Conservation (phyloP, 2,797 vertebrate species). For the Sebastes taczanowskii region DNA sequence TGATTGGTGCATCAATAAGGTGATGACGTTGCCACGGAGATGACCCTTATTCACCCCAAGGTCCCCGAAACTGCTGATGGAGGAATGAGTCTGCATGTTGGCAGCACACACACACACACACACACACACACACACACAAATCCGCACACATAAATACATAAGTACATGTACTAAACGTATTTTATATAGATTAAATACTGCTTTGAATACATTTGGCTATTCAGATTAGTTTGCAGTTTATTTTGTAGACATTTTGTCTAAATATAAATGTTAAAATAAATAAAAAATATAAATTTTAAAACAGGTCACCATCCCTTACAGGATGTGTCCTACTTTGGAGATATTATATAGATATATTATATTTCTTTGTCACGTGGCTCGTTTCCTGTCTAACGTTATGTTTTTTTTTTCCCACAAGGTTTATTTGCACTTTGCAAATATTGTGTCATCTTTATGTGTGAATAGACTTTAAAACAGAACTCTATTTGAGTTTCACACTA, state of each 20-base stretch:
- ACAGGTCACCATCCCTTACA: background rate
- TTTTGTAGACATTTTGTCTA: background rate
- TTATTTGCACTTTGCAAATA: background rate
- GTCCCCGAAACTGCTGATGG: conserved; percentile 63
- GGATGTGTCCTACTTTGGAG: background rate
- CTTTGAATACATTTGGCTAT: background rate
- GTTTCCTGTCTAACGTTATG: too few relatives aligned
- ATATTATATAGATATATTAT: too few relatives aligned
- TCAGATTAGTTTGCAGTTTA: background rate
- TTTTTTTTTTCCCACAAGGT: background rate
- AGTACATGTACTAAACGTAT: background rate
- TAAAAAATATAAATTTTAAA: background rate
- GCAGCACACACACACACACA: background rate
- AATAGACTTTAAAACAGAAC: conserved; percentile 21
- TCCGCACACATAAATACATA: background rate
- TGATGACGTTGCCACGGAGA: conserved; percentile 37
- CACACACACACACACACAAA: background rate
- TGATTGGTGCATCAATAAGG: conserved; percentile 61
- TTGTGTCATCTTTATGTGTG: background rate
- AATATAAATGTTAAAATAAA: background rate
- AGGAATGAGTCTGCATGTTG: conserved; percentile 41
- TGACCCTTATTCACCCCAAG: conserved; percentile 39
- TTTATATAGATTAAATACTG: background rate
- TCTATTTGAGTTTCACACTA: conserved; percentile 13
- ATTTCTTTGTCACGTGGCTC: too few relatives aligned